These are phyloP conservation scores for Poicephalus gulielmi DNA, from an alignment of 2,113 vertebrate species.

Conservation along the genomic window DNA sequence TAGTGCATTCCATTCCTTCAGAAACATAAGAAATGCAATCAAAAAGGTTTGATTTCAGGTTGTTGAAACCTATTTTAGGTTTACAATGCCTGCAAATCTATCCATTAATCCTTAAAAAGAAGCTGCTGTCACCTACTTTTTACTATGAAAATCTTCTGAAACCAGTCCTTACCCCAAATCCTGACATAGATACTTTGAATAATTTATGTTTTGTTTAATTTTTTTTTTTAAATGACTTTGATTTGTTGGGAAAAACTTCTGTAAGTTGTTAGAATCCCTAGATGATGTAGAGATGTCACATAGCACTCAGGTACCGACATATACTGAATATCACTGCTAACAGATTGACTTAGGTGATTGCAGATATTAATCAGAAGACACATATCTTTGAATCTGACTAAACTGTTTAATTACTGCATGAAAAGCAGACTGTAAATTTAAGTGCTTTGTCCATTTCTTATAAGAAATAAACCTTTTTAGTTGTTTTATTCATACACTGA, in stretches of 20 bases:
- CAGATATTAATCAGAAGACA: not conserved
- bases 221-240: not conserved
- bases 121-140: not conserved
- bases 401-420: not conserved
- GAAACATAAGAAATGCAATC: not conserved
- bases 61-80: not conserved
- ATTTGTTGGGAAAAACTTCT: not conserved
- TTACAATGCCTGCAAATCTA: not conserved
- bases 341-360: not conserved
- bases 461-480: not conserved
- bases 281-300: not conserved
- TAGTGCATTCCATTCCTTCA: not conserved
- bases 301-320: not conserved
- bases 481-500: constrained; percentile 13
- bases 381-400: not conserved
- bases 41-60: not conserved
- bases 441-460: not conserved
- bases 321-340: not conserved
- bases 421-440: not conserved
- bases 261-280: not conserved
- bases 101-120: not conserved
- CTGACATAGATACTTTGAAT: not conserved
- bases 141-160: not conserved
- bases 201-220: not conserved
- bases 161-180: not conserved